phyloP scores from a whole-genome alignment of 1,140 invertebrate species.

The Brachionus koreanus region DNA sequence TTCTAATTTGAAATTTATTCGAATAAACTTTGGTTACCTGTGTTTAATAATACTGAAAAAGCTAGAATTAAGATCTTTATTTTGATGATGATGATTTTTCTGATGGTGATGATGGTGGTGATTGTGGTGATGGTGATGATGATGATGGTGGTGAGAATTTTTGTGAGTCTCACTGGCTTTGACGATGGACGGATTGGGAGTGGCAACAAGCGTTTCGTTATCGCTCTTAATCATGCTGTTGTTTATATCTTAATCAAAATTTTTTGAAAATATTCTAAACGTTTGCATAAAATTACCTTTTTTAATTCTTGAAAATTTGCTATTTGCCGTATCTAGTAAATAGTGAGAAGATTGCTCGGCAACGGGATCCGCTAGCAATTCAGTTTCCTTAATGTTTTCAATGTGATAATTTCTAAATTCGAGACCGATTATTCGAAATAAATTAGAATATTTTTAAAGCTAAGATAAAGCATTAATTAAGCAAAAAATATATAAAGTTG shows the following conservation, averaged over 20 bases:
- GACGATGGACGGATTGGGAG: background rate
- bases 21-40: background rate
- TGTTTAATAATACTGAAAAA: constrained; percentile 13
- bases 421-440: background rate
- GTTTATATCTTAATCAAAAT: background rate
- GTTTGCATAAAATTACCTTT: constrained; percentile 14
- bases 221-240: background rate
- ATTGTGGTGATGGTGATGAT: background rate
- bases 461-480: background rate
- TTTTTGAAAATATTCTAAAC: background rate
- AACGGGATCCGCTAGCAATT: background rate
- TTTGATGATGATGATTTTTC: background rate
- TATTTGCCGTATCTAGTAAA: background rate
- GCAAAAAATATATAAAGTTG: background rate
- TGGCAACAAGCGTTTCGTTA: background rate
- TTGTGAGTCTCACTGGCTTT: background rate
- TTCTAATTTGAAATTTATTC: background rate
- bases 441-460: background rate
- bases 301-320: background rate
- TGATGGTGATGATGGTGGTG: background rate
- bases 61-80: background rate
- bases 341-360: constrained; percentile 15
- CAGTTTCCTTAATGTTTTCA: constrained; percentile 17
- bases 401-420: constrained; percentile 41
- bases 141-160: background rate